Conservation (phyloP, 92 coral and sea anemone species). For the Epizoanthus illoricatus region DNA sequence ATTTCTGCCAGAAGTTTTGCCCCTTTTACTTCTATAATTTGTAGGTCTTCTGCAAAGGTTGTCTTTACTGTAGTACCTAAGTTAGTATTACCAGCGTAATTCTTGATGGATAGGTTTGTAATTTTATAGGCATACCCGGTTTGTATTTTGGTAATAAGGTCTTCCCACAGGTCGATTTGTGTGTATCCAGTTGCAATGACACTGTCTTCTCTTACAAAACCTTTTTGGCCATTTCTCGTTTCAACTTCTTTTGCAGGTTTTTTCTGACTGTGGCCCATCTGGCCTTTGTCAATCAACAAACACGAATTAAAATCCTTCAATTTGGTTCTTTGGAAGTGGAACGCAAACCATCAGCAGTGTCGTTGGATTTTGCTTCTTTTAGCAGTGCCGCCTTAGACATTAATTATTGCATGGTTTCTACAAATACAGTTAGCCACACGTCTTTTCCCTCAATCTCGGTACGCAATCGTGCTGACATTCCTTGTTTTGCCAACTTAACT, state of each 20-base stretch:
- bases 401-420: not conserved
- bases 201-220: too few species aligned
- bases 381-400: not conserved
- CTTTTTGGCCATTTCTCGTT: too few species aligned
- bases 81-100: not conserved
- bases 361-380: slow-evolving; percentile 10
- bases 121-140: not conserved
- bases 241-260: not conserved
- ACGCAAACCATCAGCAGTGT: not conserved
- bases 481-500: not conserved
- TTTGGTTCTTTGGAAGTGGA: too few species aligned
- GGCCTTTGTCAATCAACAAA: too few species aligned
- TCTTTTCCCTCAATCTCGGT: not conserved
- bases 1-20: too few species aligned
- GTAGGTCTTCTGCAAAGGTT: too few species aligned
- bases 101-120: not conserved
- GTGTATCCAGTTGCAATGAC: not conserved
- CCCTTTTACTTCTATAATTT: too few species aligned
- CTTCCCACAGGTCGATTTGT: slow-evolving; percentile 13
- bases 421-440: slow-evolving; percentile 4
- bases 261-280: too few species aligned
- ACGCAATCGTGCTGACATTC: not conserved
- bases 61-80: not conserved
- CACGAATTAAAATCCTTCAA: too few species aligned
- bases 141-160: not conserved